Evolutionary conservation across 2,888 invertebrate genomes (phyloP), one percentile per base, ranked within the genome.

Genomic region (Dinocampus coccinellae): DNA sequence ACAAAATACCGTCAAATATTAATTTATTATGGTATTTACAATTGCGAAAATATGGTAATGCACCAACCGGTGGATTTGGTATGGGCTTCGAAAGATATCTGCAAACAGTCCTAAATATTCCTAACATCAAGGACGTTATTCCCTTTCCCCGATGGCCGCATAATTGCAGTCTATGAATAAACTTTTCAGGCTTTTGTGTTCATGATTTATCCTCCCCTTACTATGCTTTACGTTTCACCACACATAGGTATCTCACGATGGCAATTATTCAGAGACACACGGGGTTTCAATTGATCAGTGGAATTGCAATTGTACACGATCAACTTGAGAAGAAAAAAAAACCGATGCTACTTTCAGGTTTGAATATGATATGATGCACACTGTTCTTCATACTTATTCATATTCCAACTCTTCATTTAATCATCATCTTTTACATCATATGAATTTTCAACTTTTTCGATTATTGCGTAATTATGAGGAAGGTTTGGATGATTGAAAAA

Each of bases 61-160:
- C 95, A 39, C 93, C 96, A 0, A 97, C 97, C 10, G 98, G 94
- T 20, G 99, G 99, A 0, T 99, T 96, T 88, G 99, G 99, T 6
- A 89, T 99, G 82, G 99, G 99, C 0, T 93, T 99, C 83, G 99
- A 99, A 85, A 91, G 99, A 80, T 92, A 95, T 79, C 86, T 99
- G 70, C 96, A 97, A 88, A 91, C 93, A 65, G 76, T 98, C 39
- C 91, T 97, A 47, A 93, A 94, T 64, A 91, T 97, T 47, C 88
- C 89, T 58, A 99, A 97, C 88, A 98, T 99, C 78, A 96, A 96
- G 87, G 99, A 99, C 85, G 93, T 95, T 3, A 91, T 97, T 80
- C 95, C 98, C 0, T 99, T 98, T 88, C 99, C 99, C 0, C 90
- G 99, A 75, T 96, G 96, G 94, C 94, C 96, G 11, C 96, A 96